Conservation (phyloP, 2,113 vertebrate genomes). For the Perca schrenkii region DNA sequence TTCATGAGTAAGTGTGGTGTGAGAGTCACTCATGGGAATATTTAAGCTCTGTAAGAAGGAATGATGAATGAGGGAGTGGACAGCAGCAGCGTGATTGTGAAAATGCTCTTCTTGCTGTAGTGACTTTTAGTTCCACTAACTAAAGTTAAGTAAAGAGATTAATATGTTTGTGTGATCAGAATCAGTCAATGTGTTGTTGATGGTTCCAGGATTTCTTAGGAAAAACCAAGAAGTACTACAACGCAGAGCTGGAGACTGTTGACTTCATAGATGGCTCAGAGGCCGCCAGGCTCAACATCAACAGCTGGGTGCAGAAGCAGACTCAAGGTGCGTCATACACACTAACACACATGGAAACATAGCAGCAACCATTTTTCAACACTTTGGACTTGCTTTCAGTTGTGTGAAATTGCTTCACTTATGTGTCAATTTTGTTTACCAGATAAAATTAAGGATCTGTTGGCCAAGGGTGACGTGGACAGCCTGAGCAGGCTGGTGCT, state of each 20-base stretch:
- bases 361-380: background rate
- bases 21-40: background rate
- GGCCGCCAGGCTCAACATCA: constrained; percentile 78
- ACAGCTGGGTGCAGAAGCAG: constrained; percentile 83
- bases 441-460: too few relatives aligned
- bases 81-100: background rate
- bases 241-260: constrained; percentile 80
- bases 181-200: background rate
- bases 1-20: background rate
- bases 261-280: constrained; percentile 72
- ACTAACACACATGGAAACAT: background rate
- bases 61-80: background rate
- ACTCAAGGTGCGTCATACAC: constrained; percentile 77
- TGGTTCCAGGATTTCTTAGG: constrained; percentile 78
- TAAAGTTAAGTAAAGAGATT: background rate
- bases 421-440: constrained; percentile 51
- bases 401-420: background rate
- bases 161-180: too few relatives aligned
- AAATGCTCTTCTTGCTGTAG: background rate
- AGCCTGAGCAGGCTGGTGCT: constrained; percentile 86
- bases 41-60: background rate
- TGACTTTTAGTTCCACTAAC: background rate
- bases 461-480: constrained; percentile 78
- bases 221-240: constrained; percentile 74
- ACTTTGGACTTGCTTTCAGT: background rate